Base-by-base conservation (phyloP, 2,113 vertebrate species). In the Lampris megalopsis region DNA sequence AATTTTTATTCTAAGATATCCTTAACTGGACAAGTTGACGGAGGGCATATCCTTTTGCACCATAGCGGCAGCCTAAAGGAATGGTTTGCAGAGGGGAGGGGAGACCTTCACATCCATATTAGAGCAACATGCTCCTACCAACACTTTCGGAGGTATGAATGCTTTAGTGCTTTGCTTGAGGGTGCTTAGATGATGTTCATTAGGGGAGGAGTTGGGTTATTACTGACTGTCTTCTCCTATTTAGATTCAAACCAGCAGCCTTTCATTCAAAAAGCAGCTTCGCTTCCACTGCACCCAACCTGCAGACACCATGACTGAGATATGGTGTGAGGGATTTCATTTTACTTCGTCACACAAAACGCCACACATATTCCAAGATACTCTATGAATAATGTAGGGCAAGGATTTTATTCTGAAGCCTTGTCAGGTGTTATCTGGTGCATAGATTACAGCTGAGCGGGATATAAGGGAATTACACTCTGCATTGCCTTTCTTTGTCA, bases 381-480 rank as follows among this genome's bases (percentile, higher is more conserved):
- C 70, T 43, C n/a, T 9, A 50, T 81, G 74, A 81, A 81, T 85
- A 81, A 85, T 79, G 42, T 48, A 53, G 74, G 6, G 13, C 50
- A 2, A 56, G 65, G 63, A 71, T 73, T 65, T 75, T 24, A 42
- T 36, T 72, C 48, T 53, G 77, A 58, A 63, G 64, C 73, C 67
- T n/a, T 7, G 77, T 67, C 71, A 37, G 82, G 65, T 75, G 65
- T 68, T 71, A 79, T 81, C 64, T 59, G 64, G 42, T 2, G n/a
- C 3, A 45, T 41, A 68, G 77, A 81, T 81, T 81, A 71, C 65
- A 75, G 77, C 63, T 60, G 61, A 76, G 74, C 68, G 73, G n/a
- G 41, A 71, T 64, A 69, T 88, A 48, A 11, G 66, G 63, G 79
- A 50, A 63, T 77, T 67, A 78, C 66, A 36, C 49, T 56, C 53